Evolutionary conservation across 2,797 vertebrate species (phyloP).

Genomic region (Oreochromis mossambicus): DNA sequence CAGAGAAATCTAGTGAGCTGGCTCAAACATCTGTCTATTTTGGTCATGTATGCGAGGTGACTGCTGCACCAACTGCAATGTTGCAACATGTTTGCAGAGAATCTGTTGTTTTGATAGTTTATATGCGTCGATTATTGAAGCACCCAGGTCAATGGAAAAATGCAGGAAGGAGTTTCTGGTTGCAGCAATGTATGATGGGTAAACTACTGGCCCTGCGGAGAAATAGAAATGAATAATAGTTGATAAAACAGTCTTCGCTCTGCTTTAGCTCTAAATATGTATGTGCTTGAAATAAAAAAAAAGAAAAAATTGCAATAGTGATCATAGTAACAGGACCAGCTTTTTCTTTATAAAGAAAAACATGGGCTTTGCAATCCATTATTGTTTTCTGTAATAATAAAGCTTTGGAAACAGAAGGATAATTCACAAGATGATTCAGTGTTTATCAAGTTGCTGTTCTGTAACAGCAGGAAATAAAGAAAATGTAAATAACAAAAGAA

Average conservation of each 20-base stretch:
- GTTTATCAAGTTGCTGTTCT: background rate
- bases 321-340: background rate
- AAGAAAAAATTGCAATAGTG: accelerated
- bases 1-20: accelerated
- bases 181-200: background rate
- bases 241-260: background rate
- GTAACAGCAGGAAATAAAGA: background rate
- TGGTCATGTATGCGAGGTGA: background rate
- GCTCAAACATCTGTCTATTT: background rate
- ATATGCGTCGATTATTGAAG: background rate
- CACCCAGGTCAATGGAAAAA: background rate
- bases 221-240: background rate
- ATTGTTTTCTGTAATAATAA: background rate
- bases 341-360: background rate
- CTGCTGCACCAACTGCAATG: background rate
- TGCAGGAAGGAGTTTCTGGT: background rate
- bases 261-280: background rate
- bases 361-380: background rate
- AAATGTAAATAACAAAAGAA: background rate
- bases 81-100: background rate
- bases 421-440: background rate
- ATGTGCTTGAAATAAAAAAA: background rate
- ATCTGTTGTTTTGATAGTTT: background rate
- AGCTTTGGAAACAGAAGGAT: background rate
- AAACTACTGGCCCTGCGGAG: background rate